Evolutionary conservation across 2,113 vertebrate species (phyloP).

Genomic region (Meles meles): DNA sequence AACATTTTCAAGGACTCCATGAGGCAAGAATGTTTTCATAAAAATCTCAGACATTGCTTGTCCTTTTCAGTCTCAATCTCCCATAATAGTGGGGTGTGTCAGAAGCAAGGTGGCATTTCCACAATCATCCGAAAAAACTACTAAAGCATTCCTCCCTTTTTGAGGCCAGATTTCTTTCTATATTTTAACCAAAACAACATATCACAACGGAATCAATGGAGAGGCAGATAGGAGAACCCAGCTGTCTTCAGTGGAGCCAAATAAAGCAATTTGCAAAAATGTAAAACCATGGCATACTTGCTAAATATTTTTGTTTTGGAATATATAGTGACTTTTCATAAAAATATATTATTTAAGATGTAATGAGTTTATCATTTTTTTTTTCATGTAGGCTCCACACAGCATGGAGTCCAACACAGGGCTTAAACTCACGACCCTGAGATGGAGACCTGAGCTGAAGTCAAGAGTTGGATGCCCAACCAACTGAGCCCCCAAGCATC

Average conservation of each 20-base stretch:
- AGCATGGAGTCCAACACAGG: background rate
- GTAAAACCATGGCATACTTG: background rate
- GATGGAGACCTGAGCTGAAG: background rate
- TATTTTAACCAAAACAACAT: background rate
- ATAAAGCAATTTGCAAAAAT: conserved; percentile 1
- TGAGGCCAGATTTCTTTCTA: background rate
- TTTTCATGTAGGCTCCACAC: background rate
- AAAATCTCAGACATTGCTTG: background rate
- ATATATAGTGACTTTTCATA: background rate
- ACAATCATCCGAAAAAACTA: background rate
- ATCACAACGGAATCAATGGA: background rate
- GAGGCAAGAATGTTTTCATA: background rate
- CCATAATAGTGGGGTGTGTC: background rate
- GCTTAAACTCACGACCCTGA: background rate
- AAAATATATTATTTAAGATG: background rate
- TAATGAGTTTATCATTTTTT: background rate
- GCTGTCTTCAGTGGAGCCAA: background rate
- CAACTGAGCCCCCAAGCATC: background rate
- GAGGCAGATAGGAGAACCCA: background rate
- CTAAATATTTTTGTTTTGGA: background rate
- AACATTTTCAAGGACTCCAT: background rate
- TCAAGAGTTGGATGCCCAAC: background rate
- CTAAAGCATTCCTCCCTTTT: background rate
- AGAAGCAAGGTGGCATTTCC: background rate
- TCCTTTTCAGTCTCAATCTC: background rate